phyloP scores from a whole-genome alignment of 1,140 invertebrate species.

The Gonatopus flavifemur region DNA sequence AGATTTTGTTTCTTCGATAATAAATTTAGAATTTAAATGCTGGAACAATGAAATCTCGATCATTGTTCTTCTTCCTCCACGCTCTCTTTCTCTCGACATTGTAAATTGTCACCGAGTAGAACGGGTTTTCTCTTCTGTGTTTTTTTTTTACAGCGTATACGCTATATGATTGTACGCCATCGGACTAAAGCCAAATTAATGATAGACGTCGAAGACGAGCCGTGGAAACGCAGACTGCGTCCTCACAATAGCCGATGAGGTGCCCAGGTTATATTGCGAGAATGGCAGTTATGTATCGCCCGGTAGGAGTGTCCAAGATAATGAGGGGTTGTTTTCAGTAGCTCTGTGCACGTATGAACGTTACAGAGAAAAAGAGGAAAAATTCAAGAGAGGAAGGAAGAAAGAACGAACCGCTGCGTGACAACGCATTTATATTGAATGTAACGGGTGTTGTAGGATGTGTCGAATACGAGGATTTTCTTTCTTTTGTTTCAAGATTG shows the following conservation, averaged over 20 bases:
- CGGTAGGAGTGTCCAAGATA: conserved; percentile 31
- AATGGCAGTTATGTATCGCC: conserved; percentile 25
- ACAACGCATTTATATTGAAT: too few relatives aligned
- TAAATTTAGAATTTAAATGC: too few relatives aligned
- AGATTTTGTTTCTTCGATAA: too few relatives aligned
- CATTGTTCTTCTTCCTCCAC: too few relatives aligned
- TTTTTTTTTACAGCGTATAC: conserved; percentile 13
- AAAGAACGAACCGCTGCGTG: conserved; percentile 11
- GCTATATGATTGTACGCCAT: conserved; percentile 24
- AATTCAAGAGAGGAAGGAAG: too few relatives aligned
- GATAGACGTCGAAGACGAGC: conserved; percentile 33
- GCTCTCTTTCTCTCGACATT: conserved; percentile 24
- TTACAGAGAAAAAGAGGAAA: conserved; percentile 10
- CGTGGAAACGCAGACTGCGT: conserved; percentile 29
- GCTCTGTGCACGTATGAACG: conserved; percentile 21
- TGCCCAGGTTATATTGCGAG: conserved; percentile 26
- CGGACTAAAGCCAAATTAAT: conserved; percentile 35
- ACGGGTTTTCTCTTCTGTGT: too few relatives aligned
- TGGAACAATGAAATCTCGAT: too few relatives aligned
- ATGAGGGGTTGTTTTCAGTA: conserved; percentile 39
- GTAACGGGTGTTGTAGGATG: too few relatives aligned
- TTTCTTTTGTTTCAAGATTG: too few relatives aligned
- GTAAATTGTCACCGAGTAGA: conserved; percentile 15
- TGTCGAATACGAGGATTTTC: too few relatives aligned
- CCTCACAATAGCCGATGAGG: conserved; percentile 33